These are phyloP conservation scores for Butorides virescens DNA, from an alignment of 2,113 vertebrate genomes.

Conservation along the genomic window DNA sequence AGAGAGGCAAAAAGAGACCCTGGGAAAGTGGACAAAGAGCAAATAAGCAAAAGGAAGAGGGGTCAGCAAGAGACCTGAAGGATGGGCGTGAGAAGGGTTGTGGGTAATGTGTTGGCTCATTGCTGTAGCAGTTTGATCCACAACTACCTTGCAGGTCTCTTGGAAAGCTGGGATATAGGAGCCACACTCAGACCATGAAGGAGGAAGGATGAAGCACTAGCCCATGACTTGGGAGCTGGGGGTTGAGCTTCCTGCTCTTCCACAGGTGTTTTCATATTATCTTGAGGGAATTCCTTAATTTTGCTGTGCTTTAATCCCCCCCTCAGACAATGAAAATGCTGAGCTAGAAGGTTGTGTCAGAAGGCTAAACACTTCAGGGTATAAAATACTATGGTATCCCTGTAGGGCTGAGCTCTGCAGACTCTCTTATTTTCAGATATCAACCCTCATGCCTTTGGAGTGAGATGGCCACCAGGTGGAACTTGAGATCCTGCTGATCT, in stretches of 20 bases:
- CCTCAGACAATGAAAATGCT: neutral
- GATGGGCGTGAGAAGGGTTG: neutral
- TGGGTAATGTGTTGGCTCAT: neutral
- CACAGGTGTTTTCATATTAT: neutral
- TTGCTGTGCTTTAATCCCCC: neutral
- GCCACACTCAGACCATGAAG: fast-evolving
- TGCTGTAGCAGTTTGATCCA: neutral
- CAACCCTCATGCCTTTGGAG: neutral
- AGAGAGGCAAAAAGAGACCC: neutral
- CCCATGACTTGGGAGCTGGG: neutral
- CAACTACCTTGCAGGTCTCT: neutral
- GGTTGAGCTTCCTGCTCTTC: neutral
- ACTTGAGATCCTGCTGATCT: neutral
- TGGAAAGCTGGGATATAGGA: neutral
- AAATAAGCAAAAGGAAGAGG: neutral
- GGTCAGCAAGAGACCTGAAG: neutral
- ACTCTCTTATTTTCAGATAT: neutral
- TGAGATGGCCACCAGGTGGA: neutral
- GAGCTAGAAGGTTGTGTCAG: neutral
- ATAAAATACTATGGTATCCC: fast-evolving
- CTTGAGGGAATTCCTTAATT: neutral
- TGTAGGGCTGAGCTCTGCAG: neutral
- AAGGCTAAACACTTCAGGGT: neutral
- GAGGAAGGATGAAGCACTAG: neutral
- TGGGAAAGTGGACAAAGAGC: neutral